These are phyloP conservation scores for Corythornis vintsioides DNA, from an alignment of 2,113 vertebrate species.

Conservation along the genomic window DNA sequence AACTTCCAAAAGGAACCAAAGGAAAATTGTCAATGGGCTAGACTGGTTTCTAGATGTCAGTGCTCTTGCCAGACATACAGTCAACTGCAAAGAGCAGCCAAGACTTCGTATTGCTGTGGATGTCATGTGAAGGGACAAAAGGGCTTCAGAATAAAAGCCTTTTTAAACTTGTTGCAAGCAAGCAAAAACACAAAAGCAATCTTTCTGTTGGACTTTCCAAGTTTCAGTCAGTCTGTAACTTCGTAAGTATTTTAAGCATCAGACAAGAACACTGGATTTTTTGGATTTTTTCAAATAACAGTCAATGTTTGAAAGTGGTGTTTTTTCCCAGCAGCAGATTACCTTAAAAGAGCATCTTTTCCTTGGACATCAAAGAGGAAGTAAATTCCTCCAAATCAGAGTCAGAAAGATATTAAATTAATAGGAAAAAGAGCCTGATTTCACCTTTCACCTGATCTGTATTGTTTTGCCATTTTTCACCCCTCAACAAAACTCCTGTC, in stretches of 20 bases:
- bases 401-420: not conserved
- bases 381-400: not conserved
- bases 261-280: not conserved
- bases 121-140: not conserved
- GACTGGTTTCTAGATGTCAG: not conserved
- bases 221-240: not conserved
- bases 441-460: not conserved
- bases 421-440: not conserved
- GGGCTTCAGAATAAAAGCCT: constrained; percentile 17
- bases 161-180: not conserved
- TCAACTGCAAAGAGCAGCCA: not conserved
- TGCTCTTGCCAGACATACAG: not conserved
- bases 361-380: not conserved
- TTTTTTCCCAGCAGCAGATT: not conserved
- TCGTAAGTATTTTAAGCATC: not conserved
- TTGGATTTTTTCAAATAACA: not conserved
- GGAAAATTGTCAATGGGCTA: not conserved
- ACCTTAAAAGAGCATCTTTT: not conserved
- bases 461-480: not conserved
- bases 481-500: not conserved
- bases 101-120: not conserved
- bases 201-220: not conserved
- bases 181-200: not conserved
- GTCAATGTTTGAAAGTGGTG: not conserved
- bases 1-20: not conserved